A percentile compares a stretch with the other conserved stretches of the same genome.
phyloP scores from a whole-genome alignment of 2,888 invertebrate genomes.

The Drosophila neutralis region DNA sequence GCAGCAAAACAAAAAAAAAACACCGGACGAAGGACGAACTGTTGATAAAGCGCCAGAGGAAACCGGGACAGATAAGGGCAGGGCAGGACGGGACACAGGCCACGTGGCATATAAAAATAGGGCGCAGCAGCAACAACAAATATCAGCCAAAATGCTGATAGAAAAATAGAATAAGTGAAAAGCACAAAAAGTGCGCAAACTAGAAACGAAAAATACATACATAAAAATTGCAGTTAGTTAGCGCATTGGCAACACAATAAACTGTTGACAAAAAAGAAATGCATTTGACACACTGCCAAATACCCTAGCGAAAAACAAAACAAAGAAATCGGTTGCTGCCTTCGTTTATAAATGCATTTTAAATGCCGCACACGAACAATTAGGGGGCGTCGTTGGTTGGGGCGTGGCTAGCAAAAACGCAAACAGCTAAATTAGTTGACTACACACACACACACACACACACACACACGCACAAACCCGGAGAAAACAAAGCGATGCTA shows the following conservation, averaged over 20 bases:
- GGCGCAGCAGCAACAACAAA: conserved; percentile 9
- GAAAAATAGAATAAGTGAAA: conserved; percentile 9
- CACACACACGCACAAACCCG: conserved; percentile 1
- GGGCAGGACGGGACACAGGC: not conserved
- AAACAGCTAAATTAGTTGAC: conserved; percentile 66
- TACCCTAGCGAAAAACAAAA: not conserved
- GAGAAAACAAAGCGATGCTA: conserved; percentile 11
- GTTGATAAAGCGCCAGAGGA: conserved; percentile 23
- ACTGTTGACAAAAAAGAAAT: not conserved
- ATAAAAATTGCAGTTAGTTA: conserved; percentile 11
- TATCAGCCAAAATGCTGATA: conserved; percentile 7
- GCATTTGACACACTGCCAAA: not conserved
- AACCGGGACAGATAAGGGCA: not conserved
- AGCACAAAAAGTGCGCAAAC: conserved; percentile 1
- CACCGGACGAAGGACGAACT: conserved; percentile 11
- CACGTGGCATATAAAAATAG: conserved; percentile 42
- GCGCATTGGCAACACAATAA: conserved; percentile 9
- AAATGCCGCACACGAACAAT: conserved; percentile 15
- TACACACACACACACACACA: conserved; percentile 8
- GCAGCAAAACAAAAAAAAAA: conserved; percentile 9
- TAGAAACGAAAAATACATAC: not conserved
- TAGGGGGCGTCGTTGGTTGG: not conserved
- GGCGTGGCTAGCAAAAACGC: conserved; percentile 23
- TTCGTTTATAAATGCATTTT: conserved; percentile 22
- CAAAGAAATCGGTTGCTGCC: not conserved